These are phyloP conservation scores for Pimpla rufipes DNA, from an alignment of 2,888 invertebrate genomes.

Conservation along the genomic window DNA sequence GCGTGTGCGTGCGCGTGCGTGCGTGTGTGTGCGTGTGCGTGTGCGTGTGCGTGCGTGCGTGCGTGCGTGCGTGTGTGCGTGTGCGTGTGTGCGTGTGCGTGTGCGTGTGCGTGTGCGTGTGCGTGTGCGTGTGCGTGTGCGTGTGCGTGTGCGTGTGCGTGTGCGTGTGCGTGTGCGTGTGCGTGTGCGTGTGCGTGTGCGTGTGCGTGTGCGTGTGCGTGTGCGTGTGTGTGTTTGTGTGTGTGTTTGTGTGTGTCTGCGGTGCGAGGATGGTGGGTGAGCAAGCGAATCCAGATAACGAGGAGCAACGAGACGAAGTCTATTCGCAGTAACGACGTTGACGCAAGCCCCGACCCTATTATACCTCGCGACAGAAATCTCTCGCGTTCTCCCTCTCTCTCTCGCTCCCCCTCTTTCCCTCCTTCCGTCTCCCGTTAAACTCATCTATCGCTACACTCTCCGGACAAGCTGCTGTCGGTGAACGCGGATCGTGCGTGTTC, in stretches of 20 bases:
- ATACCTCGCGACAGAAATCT: constrained; percentile 55
- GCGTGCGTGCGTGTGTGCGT: no score
- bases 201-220: not conserved
- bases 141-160: not conserved
- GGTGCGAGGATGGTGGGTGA: not conserved
- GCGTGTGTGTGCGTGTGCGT: not conserved
- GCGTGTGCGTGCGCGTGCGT: not conserved
- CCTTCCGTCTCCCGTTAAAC: constrained; percentile 25
- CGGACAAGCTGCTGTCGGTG: constrained; percentile 5
- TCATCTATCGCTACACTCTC: constrained; percentile 28
- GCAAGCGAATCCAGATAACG: constrained; percentile 35
- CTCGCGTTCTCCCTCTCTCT: constrained; percentile 15
- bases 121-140: not conserved
- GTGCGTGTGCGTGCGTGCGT: no score
- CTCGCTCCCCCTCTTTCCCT: constrained; percentile 21
- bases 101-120: not conserved
- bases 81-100: not conserved
- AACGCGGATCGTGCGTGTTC: constrained; percentile 23
- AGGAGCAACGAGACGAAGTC: constrained; percentile 50
- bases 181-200: not conserved
- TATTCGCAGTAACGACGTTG: constrained; percentile 65
- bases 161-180: not conserved
- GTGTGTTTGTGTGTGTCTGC: not conserved
- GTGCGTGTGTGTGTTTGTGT: not conserved
- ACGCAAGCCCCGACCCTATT: constrained; percentile 63